Percentiles rank a stretch among this genome's conserved stretches.
These are phyloP conservation scores for Caenorhabditis zanzibari DNA, from an alignment of 2,888 invertebrate species.

Conservation along the genomic window DNA sequence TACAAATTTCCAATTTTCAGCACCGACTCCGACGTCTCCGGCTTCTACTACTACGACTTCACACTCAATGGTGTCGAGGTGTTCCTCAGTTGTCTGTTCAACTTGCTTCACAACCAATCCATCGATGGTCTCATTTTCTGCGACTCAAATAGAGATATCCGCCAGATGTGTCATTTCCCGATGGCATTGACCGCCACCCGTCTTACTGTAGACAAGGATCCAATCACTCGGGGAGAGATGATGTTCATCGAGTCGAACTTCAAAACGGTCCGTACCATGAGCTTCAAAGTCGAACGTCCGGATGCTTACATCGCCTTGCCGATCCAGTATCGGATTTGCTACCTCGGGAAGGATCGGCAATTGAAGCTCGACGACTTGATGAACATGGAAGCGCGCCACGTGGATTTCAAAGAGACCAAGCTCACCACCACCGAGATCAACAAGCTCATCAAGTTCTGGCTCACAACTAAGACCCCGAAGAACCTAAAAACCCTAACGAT, in stretches of 20 bases:
- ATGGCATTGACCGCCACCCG: not conserved
- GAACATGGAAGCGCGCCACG: not conserved
- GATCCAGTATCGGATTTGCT: not conserved
- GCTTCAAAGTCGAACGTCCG: not conserved
- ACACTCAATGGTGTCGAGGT: not conserved
- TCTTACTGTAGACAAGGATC: not conserved
- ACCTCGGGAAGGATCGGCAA: not conserved
- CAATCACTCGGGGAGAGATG: not conserved
- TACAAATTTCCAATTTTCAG: not conserved
- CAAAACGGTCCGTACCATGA: not conserved
- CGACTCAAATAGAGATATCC: not conserved
- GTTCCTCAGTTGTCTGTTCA: not conserved
- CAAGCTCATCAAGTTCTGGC: conserved; percentile 1
- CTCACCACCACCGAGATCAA: not conserved
- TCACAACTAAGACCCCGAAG: not conserved
- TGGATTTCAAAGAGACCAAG: not conserved
- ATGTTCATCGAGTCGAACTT: not conserved
- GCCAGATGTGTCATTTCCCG: not conserved
- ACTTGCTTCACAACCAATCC: not conserved
- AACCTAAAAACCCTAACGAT: not conserved
- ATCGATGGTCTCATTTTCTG: not conserved
- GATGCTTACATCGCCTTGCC: not conserved
- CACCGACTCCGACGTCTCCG: not conserved
- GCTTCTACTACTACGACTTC: not conserved
- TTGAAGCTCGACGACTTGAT: not conserved